Evolutionary conservation across 2,888 invertebrate species (phyloP).

Genomic region (Trissolcus japonicus): DNA sequence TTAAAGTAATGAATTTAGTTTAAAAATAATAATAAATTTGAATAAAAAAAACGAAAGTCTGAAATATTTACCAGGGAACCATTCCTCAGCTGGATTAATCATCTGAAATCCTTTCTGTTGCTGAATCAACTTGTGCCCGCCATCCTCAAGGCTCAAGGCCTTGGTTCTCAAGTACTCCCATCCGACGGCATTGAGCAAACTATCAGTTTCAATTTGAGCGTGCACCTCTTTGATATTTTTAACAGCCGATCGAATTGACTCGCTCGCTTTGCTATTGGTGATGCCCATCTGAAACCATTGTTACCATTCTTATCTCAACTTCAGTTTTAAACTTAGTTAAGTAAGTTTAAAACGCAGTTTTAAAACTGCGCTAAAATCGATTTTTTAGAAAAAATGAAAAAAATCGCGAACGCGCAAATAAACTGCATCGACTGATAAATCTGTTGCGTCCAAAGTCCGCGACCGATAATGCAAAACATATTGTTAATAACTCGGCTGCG

Average conservation of each 20-base stretch:
- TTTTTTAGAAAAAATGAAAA: conserved; percentile 18
- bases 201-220: conserved; percentile 83
- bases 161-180: conserved; percentile 89
- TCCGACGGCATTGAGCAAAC: conserved; percentile 87
- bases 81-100: conserved; percentile 90
- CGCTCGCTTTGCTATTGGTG: conserved; percentile 83
- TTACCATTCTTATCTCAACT: background rate
- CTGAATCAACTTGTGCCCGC: conserved; percentile 83
- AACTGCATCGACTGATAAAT: background rate
- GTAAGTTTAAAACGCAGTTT: too few species aligned
- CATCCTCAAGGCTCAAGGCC: conserved; percentile 83
- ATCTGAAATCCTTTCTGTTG: conserved; percentile 90
- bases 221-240: conserved; percentile 89
- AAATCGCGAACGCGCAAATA: background rate
- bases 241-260: conserved; percentile 88
- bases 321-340: too few species aligned
- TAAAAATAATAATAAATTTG: background rate
- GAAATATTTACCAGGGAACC: conserved; percentile 83
- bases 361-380: background rate
- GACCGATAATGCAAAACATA: conserved; percentile 16
- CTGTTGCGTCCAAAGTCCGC: conserved; percentile 24
- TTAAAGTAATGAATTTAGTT: background rate
- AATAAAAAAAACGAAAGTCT: too few species aligned
- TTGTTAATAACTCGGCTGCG: conserved; percentile 18
- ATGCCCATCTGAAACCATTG: conserved; percentile 83